Evolutionary conservation across 2,888 invertebrate species (phyloP), one percentile per base, ranked within the genome.

Genomic region (Operophtera brumata): DNA sequence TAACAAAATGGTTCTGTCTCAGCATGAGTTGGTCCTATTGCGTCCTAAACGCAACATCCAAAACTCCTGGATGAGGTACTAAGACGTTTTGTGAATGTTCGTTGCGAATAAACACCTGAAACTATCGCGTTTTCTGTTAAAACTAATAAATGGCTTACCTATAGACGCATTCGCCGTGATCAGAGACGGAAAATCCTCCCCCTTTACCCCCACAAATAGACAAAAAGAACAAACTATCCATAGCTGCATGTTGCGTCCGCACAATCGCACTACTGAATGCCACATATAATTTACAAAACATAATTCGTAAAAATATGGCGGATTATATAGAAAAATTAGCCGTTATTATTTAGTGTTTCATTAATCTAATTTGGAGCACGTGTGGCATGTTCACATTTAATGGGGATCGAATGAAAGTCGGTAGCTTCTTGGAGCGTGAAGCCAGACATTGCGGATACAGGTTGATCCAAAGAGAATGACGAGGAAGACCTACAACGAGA

Each of bases 111-210:
- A 20, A 20, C 20, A 2, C 20, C 20, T 4, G 20, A 20, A 20
- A 20, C 4, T 4, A 20, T 20, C 20, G 4, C 2, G n/a, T n/a
- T 20, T 20, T 7, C 7, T 30, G 5, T 30, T 30, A 6, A 30
- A 30, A 30, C 30, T 30, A 30, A 5, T 5, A 26, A 49, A 28
- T 20, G 14, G 25, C 82, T 84, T 84, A 95, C 95, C 95, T 75
- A 95, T 90, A 0, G 94, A 93, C 6, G 94, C 94, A 78, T 96
- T 96, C 10, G 94, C 91, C 8, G 93, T 93, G 1, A 94, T 91
- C 61, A 95, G 82, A 0, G 95, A 94, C 2, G 95, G 94, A 80
- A 94, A 94, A 66, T 93, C 94, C 77, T 94, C 92, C n/a, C 73
- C 78, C 1, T 37, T 57, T 37, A 71, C 80, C 8, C 62, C 53